Percentiles rank a stretch among this genome's conserved stretches.
phyloP scores from a whole-genome alignment of 2,113 vertebrate species.

The Pangasianodon gigas region DNA sequence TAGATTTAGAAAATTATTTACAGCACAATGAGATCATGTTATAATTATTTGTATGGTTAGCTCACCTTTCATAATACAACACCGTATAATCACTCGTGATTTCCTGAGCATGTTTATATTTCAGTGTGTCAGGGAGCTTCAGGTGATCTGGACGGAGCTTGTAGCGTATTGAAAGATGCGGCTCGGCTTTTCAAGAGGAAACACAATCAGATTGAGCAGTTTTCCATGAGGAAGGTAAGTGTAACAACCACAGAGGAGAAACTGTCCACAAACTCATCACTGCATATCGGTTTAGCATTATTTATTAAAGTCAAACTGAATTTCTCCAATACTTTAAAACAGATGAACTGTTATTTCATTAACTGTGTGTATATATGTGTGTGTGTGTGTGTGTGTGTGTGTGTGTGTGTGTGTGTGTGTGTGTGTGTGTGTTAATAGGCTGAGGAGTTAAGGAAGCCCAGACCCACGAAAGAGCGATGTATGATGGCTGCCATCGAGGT shows the following conservation, averaged over 20 bases:
- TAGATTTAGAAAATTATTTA: neutral
- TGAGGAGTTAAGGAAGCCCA: slow-evolving; percentile 86
- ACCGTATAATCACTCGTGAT: neutral
- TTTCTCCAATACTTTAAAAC: neutral
- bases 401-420: neutral
- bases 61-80: neutral
- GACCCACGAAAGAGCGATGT: slow-evolving; percentile 85
- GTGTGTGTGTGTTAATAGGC: slow-evolving; percentile 74
- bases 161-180: slow-evolving; percentile 88
- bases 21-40: neutral
- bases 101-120: neutral
- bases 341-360: neutral
- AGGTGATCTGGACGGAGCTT: slow-evolving; percentile 86
- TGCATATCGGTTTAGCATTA: neutral
- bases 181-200: slow-evolving; percentile 97
- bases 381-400: neutral
- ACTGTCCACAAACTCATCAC: neutral
- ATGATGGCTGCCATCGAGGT: slow-evolving; percentile 92
- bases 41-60: neutral
- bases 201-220: slow-evolving; percentile 98
- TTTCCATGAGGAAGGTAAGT: slow-evolving; percentile 91
- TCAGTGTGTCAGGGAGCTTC: slow-evolving; percentile 92
- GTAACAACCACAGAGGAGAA: neutral
- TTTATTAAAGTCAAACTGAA: neutral
- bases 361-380: neutral